A percentile compares a stretch with the other conserved stretches of the same genome.
phyloP scores from a whole-genome alignment of 2,888 invertebrate genomes.

The Portevinia maculata region DNA sequence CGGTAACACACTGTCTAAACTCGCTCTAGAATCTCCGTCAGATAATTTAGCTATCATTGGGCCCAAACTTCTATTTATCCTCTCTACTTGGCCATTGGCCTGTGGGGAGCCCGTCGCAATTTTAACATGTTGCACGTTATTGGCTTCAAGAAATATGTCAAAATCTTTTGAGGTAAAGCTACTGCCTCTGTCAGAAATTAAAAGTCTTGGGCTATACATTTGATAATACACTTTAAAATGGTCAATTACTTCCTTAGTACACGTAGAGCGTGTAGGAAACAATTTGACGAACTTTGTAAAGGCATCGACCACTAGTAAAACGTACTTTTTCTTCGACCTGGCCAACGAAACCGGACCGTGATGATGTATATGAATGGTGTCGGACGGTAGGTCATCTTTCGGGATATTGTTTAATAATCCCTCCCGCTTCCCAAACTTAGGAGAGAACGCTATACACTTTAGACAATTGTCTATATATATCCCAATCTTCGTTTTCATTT shows the following conservation, averaged over 20 bases:
- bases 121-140: slow-evolving; percentile 58
- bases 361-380: slow-evolving; percentile 57
- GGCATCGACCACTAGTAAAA: slow-evolving; percentile 45
- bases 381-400: slow-evolving; percentile 76
- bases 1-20: slow-evolving; percentile 43
- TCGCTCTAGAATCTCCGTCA: not conserved
- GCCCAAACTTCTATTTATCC: slow-evolving; percentile 68
- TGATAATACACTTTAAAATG: slow-evolving; percentile 75
- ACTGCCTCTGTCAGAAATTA: slow-evolving; percentile 70
- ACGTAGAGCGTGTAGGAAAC: slow-evolving; percentile 34
- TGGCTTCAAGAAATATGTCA: slow-evolving; percentile 47
- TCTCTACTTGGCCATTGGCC: slow-evolving; percentile 75
- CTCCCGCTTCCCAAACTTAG: slow-evolving; percentile 62
- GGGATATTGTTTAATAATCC: slow-evolving; percentile 76
- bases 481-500: slow-evolving; percentile 37
- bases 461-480: slow-evolving; percentile 44
- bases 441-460: slow-evolving; percentile 48
- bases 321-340: slow-evolving; percentile 38
- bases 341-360: slow-evolving; percentile 55
- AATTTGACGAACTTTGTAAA: slow-evolving; percentile 64
- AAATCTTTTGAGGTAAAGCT: slow-evolving; percentile 74
- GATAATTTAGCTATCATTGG: slow-evolving; percentile 70
- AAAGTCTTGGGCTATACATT: slow-evolving; percentile 65
- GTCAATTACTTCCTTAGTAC: slow-evolving; percentile 75
- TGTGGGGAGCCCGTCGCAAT: slow-evolving; percentile 71